These are phyloP conservation scores for Eretmodus cyanostictus DNA, from an alignment of 2,113 vertebrate genomes.

Conservation along the genomic window DNA sequence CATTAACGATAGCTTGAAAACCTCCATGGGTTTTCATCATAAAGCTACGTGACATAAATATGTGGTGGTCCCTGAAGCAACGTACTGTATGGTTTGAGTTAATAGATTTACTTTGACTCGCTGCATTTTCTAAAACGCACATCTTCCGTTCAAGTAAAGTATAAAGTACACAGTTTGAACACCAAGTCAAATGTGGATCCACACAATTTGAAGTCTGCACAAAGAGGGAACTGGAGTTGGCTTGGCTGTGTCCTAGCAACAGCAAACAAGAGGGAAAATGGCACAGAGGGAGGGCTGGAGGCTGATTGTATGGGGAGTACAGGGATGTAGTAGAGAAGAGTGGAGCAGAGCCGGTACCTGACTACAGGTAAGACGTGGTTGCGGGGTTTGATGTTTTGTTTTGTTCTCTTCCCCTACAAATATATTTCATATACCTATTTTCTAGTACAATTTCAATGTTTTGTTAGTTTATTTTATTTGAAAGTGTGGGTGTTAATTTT, in stretches of 20 bases:
- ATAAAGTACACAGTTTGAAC: not conserved
- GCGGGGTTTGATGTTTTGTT: not conserved
- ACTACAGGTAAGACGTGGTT: constrained; percentile 51
- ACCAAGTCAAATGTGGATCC: not conserved
- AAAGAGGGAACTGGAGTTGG: constrained; percentile 31
- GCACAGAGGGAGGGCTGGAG: not conserved
- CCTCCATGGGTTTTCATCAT: not conserved
- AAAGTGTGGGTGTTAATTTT: not conserved
- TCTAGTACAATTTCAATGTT: not conserved
- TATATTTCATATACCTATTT: not conserved
- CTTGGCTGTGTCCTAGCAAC: constrained; percentile 64
- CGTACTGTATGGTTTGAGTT: not conserved
- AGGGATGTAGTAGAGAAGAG: not conserved
- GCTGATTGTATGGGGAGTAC: not conserved
- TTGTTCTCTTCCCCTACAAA: not conserved
- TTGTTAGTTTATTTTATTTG: not conserved
- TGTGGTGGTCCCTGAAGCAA: not conserved
- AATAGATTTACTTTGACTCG: not conserved
- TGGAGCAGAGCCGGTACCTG: not conserved
- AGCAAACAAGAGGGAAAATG: not conserved
- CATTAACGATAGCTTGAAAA: not conserved
- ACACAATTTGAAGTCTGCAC: not conserved
- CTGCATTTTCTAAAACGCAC: not conserved
- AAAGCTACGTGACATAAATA: not conserved
- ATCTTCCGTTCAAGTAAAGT: not conserved